Percentiles rank a stretch among this genome's conserved stretches.
Evolutionary conservation across 2,113 vertebrate species (phyloP).

Genomic region (Uropsilus gracilis): DNA sequence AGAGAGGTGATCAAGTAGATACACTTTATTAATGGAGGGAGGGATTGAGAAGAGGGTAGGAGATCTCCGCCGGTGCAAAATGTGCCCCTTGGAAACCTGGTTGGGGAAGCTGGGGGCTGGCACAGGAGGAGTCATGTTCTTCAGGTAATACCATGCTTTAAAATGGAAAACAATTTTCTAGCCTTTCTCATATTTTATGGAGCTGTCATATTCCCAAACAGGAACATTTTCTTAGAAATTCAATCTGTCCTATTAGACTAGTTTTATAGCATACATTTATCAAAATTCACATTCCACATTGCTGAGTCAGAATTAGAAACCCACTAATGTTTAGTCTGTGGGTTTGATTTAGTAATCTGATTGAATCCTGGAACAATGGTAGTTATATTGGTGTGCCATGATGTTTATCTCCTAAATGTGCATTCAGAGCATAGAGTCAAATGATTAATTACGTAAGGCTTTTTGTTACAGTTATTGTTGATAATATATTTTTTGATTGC

Average conservation of each 20-base stretch:
- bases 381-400: not conserved
- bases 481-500: not conserved
- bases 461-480: not conserved
- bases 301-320: not conserved
- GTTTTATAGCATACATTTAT: not conserved
- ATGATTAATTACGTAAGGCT: not conserved
- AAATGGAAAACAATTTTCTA: not conserved
- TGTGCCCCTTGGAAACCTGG: not conserved
- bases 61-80: rapidly evolving
- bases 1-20: no score
- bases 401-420: not conserved
- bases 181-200: not conserved
- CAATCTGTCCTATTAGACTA: not conserved
- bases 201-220: not conserved
- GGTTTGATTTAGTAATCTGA: not conserved
- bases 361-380: not conserved
- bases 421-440: not conserved
- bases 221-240: not conserved
- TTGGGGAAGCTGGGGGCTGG: rapidly evolving
- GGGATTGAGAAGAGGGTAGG: not conserved
- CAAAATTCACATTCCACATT: not conserved
- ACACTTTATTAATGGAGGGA: not conserved
- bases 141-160: not conserved
- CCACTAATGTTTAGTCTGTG: not conserved
- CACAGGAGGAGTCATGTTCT: not conserved